phyloP scores from a whole-genome alignment of 2,113 vertebrate species.

The Thalassarche chlororhynchos region DNA sequence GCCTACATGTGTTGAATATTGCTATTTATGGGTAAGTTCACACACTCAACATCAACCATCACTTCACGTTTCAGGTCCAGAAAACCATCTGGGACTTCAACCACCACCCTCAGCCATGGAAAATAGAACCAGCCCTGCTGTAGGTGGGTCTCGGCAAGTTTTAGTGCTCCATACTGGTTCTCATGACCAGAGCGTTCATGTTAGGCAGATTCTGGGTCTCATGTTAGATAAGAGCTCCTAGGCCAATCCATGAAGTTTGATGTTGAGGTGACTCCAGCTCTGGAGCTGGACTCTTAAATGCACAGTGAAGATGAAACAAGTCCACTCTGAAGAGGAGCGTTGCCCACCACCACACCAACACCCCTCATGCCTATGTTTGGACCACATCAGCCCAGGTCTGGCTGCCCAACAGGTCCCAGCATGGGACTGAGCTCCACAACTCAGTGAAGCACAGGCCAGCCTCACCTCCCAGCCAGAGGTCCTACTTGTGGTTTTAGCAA shows the following conservation, averaged over 20 bases:
- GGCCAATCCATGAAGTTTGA: not conserved
- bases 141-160: not conserved
- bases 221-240: not conserved
- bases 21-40: not conserved
- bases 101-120: not conserved
- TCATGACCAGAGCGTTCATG: rapidly evolving
- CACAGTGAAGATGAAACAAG: not conserved
- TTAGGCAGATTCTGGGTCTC: not conserved
- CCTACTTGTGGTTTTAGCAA: not conserved
- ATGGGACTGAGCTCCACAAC: not conserved
- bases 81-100: not conserved
- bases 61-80: not conserved
- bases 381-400: not conserved
- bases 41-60: rapidly evolving
- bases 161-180: not conserved
- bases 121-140: not conserved
- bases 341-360: not conserved
- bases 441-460: not conserved
- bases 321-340: not conserved
- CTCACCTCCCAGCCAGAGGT: not conserved
- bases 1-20: not conserved
- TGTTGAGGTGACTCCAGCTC: not conserved
- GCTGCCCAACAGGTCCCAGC: not conserved
- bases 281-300: not conserved
- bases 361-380: not conserved